Conservation (phyloP, 2,113 vertebrate species). For the Mormoops blainvillei region DNA sequence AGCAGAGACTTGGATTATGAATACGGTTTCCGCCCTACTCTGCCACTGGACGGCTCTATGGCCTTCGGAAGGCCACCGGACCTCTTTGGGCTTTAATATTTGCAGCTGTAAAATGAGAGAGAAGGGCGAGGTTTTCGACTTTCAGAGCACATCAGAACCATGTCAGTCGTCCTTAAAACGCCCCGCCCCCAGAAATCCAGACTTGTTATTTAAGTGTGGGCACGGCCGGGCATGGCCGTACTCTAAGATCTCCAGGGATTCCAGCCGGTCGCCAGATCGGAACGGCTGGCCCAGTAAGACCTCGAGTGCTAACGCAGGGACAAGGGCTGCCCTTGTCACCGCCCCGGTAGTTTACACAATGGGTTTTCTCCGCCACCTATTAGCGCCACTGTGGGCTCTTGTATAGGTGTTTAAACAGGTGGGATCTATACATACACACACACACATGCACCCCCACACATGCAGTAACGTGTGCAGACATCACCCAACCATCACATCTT, state of each 20-base stretch:
- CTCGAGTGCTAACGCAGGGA: neutral
- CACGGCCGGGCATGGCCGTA: neutral
- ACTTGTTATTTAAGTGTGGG: neutral
- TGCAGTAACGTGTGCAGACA: fast-evolving
- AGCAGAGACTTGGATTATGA: neutral
- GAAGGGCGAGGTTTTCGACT: neutral
- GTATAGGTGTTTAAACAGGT: neutral
- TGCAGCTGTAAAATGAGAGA: neutral
- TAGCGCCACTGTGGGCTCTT: fast-evolving
- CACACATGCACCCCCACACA: neutral
- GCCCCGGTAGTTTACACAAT: fast-evolving
- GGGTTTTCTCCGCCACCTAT: neutral
- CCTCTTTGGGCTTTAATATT: neutral
- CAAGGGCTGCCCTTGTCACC: neutral
- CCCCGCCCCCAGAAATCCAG: neutral
- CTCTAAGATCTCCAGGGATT: neutral
- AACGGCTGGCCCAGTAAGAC: too few species aligned
- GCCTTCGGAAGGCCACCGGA: neutral
- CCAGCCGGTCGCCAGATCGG: neutral
- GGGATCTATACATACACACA: too few species aligned
- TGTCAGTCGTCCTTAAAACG: neutral
- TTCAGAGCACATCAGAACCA: neutral
- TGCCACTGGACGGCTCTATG: neutral
- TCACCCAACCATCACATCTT: too few species aligned
- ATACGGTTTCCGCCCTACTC: neutral